Evolutionary conservation across 2,888 invertebrate species (phyloP), one percentile per base, ranked within the genome.

Genomic region (Ornithoptera priamus): DNA sequence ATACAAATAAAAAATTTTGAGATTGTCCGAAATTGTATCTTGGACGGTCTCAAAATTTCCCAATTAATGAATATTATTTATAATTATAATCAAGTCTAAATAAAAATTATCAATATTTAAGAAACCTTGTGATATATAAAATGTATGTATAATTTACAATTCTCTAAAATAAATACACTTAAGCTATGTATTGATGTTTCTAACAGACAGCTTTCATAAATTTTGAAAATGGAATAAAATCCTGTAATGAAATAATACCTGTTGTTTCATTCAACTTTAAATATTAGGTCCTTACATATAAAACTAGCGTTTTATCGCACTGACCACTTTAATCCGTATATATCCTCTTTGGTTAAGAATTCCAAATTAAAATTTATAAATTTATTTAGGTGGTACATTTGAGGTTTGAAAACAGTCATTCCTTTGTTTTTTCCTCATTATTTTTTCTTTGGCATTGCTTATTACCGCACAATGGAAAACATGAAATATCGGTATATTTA

Each of bases 11-110:
- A 53, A 74, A 84, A 87, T 92, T 90, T 92, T 90, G 92, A 82
- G 85, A 85, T 81, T 86, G 90, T 88, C 92, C 78, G 91, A 92
- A 87, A 53, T 58, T 81, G 75, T 74, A 75, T 85, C 92, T 92
- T 91, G 88, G 91, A 92, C 91, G 88, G 79, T 89, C 82, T 86
- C 92, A 88, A 86, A 88, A 88, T 90, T 85, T 81, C 83, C 80
- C 79, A 80, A 73, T 73, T 73, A 73, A 73, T 78, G 76, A 77
- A 79, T 83, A 81, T 83, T 82, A 73, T 69, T 73, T 68, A 70
- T 42, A n/a, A 68, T 46, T 46, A 39, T 60, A 24, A 67, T 61
- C 60, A 67, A 67, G 67, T 67, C 60, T 12, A 58, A 58, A 15
- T 15, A 58, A 58, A n/a, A 22, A 22, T 58, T 58, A 58, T 22